These are phyloP conservation scores for Cryptosula pallasiana DNA, from an alignment of 2,888 invertebrate genomes.

Conservation along the genomic window DNA sequence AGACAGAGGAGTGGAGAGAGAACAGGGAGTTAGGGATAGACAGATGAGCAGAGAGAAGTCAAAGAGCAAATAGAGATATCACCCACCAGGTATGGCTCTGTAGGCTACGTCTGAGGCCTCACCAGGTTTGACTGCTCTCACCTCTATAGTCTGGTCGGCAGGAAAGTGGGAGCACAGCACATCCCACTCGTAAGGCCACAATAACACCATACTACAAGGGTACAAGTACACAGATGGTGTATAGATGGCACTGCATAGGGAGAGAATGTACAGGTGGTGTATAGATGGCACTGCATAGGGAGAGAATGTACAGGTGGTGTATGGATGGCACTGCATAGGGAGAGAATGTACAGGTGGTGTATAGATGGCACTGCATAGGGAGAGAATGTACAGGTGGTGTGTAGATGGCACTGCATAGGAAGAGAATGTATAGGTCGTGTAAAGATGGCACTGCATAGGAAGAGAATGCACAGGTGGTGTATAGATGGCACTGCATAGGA, in stretches of 20 bases:
- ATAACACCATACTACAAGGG: slow-evolving; percentile 29
- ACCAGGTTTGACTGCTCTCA: not conserved
- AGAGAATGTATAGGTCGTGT: too few species aligned
- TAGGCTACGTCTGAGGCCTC: not conserved
- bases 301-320: too few species aligned
- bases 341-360: too few species aligned
- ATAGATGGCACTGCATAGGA: not conserved
- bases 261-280: too few species aligned
- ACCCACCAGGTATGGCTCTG: not conserved
- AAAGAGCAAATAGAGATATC: too few species aligned
- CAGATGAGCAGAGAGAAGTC: too few species aligned
- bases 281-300: not conserved
- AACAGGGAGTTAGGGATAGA: too few species aligned
- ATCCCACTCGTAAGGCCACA: slow-evolving; percentile 42
- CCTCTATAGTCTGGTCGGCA: not conserved
- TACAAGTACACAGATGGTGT: too few species aligned
- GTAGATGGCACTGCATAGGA: not conserved
- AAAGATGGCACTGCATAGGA: not conserved
- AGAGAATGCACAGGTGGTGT: too few species aligned
- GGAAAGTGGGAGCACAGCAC: slow-evolving; percentile 29
- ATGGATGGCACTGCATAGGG: not conserved
- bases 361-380: not conserved
- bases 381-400: too few species aligned
- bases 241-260: not conserved
- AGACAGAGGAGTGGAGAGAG: too few species aligned